Evolutionary conservation across 2,888 invertebrate species (phyloP).

Genomic region (Metallyticus violacea): DNA sequence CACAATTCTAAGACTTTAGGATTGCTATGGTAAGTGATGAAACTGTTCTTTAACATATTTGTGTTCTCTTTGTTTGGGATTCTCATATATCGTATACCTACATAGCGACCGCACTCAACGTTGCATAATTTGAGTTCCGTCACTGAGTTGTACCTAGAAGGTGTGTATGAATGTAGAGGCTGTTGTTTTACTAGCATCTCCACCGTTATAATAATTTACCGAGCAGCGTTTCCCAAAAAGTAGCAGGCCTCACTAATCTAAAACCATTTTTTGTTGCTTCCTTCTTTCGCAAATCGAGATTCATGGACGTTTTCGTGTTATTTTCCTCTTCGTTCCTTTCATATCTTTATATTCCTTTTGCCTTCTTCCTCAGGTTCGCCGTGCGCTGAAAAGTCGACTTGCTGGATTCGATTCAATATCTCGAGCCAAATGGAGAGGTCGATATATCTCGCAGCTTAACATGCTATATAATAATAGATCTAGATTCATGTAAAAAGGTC

Average conservation of each 20-base stretch:
- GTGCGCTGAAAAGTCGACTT: not conserved
- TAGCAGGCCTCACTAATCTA: not conserved
- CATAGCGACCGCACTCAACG: not conserved
- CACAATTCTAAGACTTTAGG: no score
- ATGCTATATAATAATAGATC: slow-evolving; percentile 4
- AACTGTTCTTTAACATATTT: no score
- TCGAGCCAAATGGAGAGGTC: not conserved
- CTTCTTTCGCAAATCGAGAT: not conserved
- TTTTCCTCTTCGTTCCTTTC: not conserved
- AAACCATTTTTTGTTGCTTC: not conserved
- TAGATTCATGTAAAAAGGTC: not conserved
- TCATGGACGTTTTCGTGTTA: not conserved
- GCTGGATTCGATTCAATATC: not conserved
- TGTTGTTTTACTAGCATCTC: not conserved
- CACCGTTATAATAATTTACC: not conserved
- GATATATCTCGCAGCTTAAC: not conserved
- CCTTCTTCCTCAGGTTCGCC: not conserved
- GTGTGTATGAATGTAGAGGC: not conserved
- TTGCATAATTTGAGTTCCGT: not conserved
- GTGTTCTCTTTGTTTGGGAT: no score
- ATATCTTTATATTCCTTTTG: not conserved
- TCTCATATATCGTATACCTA: no score
- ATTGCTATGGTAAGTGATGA: no score
- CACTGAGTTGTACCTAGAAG: not conserved
- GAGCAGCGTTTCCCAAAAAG: not conserved